These are phyloP conservation scores for Eurytoma adleriae DNA, from an alignment of 2,888 invertebrate genomes.

Conservation along the genomic window DNA sequence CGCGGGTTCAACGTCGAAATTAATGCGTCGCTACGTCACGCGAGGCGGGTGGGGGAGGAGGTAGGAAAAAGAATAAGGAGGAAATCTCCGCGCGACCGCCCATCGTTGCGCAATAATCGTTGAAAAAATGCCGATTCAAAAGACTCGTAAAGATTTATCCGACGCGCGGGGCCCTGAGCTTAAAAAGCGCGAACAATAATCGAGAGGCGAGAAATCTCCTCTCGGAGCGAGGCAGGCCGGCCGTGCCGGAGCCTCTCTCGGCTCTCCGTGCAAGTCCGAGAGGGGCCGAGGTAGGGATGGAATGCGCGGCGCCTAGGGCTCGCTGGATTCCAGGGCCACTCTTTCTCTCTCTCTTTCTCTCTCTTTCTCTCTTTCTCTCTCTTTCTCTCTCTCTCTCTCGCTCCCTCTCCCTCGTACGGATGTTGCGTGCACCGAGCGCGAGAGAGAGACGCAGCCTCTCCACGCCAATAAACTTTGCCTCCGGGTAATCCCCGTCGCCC, in stretches of 20 bases:
- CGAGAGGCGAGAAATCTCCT: background rate
- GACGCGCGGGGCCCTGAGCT: no score
- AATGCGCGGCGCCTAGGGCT: slow-evolving; percentile 80
- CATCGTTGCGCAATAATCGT: no score
- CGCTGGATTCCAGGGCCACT: slow-evolving; percentile 78
- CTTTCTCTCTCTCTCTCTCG: background rate
- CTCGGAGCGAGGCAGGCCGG: background rate
- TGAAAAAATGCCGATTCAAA: no score
- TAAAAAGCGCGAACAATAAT: no score
- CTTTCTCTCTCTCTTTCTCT: slow-evolving; percentile 69
- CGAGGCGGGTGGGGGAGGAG: no score
- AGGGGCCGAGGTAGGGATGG: slow-evolving; percentile 72
- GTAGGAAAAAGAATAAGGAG: no score
- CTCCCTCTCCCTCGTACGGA: background rate
- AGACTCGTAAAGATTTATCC: no score
- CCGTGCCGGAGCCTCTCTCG: background rate
- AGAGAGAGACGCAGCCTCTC: background rate
- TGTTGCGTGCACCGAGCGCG: slow-evolving; percentile 12
- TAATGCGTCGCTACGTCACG: no score
- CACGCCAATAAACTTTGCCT: slow-evolving; percentile 73
- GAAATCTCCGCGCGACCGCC: no score
- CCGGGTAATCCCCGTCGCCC: slow-evolving; percentile 63
- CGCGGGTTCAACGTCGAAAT: no score
- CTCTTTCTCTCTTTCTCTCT: slow-evolving; percentile 66
- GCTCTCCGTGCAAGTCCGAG: slow-evolving; percentile 39